Percentiles rank a stretch among this genome's conserved stretches.
These are phyloP conservation scores for Hedya salicella DNA, from an alignment of 2,888 invertebrate species.

Conservation along the genomic window DNA sequence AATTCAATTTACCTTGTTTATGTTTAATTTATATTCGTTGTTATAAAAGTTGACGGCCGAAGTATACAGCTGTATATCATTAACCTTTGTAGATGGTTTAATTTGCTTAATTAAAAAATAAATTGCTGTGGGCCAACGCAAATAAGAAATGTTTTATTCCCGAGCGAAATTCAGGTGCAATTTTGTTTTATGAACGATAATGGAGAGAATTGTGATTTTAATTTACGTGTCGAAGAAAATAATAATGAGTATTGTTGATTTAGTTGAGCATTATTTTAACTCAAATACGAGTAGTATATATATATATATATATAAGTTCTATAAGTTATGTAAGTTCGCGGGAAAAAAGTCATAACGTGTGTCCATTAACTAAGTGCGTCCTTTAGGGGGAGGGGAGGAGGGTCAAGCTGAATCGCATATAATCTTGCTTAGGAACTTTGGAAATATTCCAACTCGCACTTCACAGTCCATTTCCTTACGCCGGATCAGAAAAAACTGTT, in stretches of 20 bases:
- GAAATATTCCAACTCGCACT: neutral
- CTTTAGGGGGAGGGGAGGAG: too few species aligned
- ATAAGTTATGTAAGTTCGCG: too few species aligned
- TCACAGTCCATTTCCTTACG: neutral
- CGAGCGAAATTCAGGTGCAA: neutral
- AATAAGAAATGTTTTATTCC: slow-evolving; percentile 3
- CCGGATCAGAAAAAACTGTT: neutral
- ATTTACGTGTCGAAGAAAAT: neutral
- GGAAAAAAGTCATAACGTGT: too few species aligned
- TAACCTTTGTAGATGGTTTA: slow-evolving; percentile 24
- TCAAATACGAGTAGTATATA: too few species aligned
- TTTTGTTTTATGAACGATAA: neutral
- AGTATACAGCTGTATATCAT: slow-evolving; percentile 16
- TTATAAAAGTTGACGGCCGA: slow-evolving; percentile 30
- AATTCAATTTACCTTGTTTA: slow-evolving; percentile 16
- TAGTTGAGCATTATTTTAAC: too few species aligned
- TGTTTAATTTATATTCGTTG: slow-evolving; percentile 30
- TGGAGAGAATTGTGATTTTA: too few species aligned
- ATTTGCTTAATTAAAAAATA: slow-evolving; percentile 33
- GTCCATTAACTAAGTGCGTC: too few species aligned
- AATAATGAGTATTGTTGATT: neutral
- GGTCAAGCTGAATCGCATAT: too few species aligned
- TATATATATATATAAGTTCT: too few species aligned
- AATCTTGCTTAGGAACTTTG: too few species aligned
- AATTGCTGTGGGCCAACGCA: slow-evolving; percentile 1